Conservation (phyloP, 2,797 vertebrate genomes). For the Percopsis omiscomaycus region DNA sequence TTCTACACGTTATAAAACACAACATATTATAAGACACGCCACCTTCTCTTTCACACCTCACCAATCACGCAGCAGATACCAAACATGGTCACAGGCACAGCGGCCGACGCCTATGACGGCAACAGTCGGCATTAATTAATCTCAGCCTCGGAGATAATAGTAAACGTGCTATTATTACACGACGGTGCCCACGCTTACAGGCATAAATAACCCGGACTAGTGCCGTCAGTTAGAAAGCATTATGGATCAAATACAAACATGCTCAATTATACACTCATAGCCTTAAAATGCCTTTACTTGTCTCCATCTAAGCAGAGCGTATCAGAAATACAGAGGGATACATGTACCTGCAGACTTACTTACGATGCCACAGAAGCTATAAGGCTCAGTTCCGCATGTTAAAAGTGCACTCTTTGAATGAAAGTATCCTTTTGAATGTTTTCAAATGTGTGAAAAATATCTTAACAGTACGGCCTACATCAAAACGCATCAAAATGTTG, state of each 20-base stretch:
- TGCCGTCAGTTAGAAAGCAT: too few species aligned
- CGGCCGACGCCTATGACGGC: constrained; percentile 29
- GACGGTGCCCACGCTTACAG: too few species aligned
- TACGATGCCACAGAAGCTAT: too few species aligned
- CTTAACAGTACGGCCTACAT: not conserved
- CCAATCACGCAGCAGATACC: constrained; percentile 65
- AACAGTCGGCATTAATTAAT: constrained; percentile 31
- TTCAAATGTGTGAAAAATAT: not conserved
- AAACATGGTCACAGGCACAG: constrained; percentile 70
- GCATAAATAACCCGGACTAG: too few species aligned
- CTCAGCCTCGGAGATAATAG: not conserved
- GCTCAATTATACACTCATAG: too few species aligned
- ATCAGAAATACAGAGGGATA: too few species aligned
- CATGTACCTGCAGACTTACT: too few species aligned
- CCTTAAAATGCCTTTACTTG: too few species aligned
- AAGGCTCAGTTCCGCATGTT: too few species aligned
- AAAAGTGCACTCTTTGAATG: not conserved
- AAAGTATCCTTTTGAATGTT: not conserved
- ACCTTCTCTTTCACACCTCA: constrained; percentile 50
- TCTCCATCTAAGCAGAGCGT: too few species aligned
- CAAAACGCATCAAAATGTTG: not conserved
- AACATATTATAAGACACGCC: constrained; percentile 51
- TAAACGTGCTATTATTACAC: too few species aligned
- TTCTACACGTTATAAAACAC: constrained; percentile 29
- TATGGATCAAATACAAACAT: too few species aligned